phyloP scores from a whole-genome alignment of 2,113 vertebrate species.

The Ifrita kowaldi region DNA sequence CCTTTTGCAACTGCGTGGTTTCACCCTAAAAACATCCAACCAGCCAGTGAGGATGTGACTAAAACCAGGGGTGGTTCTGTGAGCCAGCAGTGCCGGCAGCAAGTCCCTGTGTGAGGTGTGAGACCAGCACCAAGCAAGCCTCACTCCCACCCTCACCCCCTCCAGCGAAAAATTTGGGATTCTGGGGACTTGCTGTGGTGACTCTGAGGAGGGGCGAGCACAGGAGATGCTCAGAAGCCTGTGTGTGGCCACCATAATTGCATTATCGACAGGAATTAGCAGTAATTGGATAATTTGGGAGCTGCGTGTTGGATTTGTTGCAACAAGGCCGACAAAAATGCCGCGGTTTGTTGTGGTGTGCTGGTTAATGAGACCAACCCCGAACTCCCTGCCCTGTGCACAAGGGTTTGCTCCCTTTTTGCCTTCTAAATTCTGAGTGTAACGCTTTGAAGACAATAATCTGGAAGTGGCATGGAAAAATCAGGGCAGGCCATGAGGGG shows the following conservation, averaged over 20 bases:
- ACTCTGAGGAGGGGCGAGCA: background rate
- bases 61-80: fast-evolving
- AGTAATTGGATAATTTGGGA: background rate
- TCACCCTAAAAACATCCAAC: background rate
- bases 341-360: background rate
- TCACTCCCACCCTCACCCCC: background rate
- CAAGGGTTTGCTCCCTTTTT: background rate
- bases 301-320: fast-evolving
- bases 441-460: background rate
- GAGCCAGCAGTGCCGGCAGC: background rate
- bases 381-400: background rate
- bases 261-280: background rate
- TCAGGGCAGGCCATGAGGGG: background rate
- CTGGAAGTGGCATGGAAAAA: background rate
- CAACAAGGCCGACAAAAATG: background rate
- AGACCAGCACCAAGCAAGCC: background rate
- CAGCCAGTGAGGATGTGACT: background rate
- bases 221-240: background rate
- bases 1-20: background rate
- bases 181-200: background rate
- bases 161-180: background rate
- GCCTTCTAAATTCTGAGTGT: background rate
- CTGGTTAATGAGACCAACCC: background rate
- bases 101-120: too few species aligned
- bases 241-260: background rate